Conservation (phyloP, 2,888 invertebrate species). For the Gastrophysa polygoni region DNA sequence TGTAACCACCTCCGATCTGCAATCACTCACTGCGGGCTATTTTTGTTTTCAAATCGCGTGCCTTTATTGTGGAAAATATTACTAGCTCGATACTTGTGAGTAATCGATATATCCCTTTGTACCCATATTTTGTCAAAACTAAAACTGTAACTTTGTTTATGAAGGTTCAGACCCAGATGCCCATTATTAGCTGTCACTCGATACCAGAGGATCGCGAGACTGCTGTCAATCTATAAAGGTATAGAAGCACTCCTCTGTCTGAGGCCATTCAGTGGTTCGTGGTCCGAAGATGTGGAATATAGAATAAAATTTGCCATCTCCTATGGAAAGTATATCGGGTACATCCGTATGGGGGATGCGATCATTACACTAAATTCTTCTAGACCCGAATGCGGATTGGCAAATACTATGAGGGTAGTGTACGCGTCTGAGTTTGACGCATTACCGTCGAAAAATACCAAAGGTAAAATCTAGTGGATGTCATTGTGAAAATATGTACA, state of each 20-base stretch:
- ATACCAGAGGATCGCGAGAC: constrained; percentile 69
- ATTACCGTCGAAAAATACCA: constrained; percentile 8
- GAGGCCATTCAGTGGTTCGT: constrained; percentile 57
- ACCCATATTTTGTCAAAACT: no score
- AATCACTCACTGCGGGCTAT: no score
- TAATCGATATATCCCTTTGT: no score
- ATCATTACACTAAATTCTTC: constrained; percentile 76
- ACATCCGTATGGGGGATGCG: constrained; percentile 71
- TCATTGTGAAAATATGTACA: no score
- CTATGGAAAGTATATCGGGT: constrained; percentile 67
- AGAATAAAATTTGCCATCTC: constrained; percentile 65
- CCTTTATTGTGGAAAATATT: no score
- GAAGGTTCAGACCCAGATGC: constrained; percentile 65
- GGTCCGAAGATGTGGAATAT: constrained; percentile 66
- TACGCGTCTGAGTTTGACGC: constrained; percentile 58
- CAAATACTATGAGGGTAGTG: constrained; percentile 71
- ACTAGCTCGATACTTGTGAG: no score
- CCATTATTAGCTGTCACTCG: constrained; percentile 78
- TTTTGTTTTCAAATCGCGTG: no score
- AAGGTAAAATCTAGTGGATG: background rate
- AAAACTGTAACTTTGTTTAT: constrained; percentile 5
- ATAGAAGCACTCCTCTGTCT: constrained; percentile 64
- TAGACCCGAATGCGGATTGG: constrained; percentile 70
- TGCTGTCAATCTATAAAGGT: constrained; percentile 67
- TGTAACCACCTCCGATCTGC: no score